phyloP scores from a whole-genome alignment of 2,797 vertebrate species.

The Enoplosus armatus region DNA sequence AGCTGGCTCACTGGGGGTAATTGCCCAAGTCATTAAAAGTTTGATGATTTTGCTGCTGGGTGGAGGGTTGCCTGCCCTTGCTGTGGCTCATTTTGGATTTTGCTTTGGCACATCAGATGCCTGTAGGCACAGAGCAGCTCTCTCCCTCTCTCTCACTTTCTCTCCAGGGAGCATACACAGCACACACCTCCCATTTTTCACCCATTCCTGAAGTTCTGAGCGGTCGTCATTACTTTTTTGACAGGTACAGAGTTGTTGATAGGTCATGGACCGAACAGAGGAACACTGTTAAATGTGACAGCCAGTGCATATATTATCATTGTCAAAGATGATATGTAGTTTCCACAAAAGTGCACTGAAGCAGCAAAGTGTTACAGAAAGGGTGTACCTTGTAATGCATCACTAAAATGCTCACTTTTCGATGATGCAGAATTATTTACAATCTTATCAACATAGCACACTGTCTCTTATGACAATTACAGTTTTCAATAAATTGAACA shows the following conservation, averaged over 20 bases:
- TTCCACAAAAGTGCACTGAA: conserved; percentile 40
- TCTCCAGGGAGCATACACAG: conserved; percentile 63
- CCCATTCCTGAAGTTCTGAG: conserved; percentile 67
- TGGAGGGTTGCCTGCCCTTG: conserved; percentile 83
- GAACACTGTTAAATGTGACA: conserved; percentile 45
- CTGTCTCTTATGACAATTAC: background rate
- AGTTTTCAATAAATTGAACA: conserved; percentile 15
- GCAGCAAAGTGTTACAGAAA: conserved; percentile 21
- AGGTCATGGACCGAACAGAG: conserved; percentile 55
- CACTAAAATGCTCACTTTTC: conserved; percentile 39
- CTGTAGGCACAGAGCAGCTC: conserved; percentile 67
- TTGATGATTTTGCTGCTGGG: conserved; percentile 87
- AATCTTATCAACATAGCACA: background rate
- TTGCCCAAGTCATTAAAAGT: conserved; percentile 90
- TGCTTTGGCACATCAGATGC: conserved; percentile 76
- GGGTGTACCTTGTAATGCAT: conserved; percentile 18
- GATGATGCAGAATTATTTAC: conserved; percentile 26
- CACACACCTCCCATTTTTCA: conserved; percentile 64
- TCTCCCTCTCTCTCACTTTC: conserved; percentile 44
- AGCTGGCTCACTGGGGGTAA: conserved; percentile 86
- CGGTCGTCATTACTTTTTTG: conserved; percentile 74
- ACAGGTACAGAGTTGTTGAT: conserved; percentile 73
- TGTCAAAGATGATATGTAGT: conserved; percentile 31
- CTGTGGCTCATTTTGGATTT: conserved; percentile 85
- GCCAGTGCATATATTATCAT: conserved; percentile 31